Evolutionary conservation across 92 coral and sea anemone genomes (phyloP).

Genomic region (Porites lobata): DNA sequence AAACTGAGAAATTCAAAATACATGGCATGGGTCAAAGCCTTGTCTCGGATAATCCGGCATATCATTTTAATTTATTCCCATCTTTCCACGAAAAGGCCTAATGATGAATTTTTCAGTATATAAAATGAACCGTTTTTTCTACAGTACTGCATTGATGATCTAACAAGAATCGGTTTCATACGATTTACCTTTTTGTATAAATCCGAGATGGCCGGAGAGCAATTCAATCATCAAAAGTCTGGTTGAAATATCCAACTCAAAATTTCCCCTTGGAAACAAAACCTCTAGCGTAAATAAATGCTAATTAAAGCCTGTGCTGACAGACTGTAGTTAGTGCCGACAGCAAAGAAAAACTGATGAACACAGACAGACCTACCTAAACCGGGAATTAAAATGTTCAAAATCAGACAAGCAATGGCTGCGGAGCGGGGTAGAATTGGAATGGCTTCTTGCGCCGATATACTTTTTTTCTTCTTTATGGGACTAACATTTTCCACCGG

Average conservation of each 20-base stretch:
- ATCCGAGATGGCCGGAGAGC: background rate
- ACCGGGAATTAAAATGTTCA: constrained; percentile 90
- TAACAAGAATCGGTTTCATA: background rate
- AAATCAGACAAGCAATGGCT: constrained; percentile 89
- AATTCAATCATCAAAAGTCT: background rate
- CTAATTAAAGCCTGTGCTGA: constrained; percentile 4
- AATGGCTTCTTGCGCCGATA: constrained; percentile 73
- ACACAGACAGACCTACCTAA: constrained; percentile 75
- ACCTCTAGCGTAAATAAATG: constrained; percentile 12
- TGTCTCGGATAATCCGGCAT: background rate
- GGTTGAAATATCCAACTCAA: background rate
- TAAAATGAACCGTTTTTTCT: background rate
- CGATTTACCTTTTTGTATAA: background rate
- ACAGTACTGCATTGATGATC: background rate
- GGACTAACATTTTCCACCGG: constrained; percentile 45
- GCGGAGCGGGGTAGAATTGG: constrained; percentile 85
- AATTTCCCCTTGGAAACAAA: background rate
- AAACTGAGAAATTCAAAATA: background rate
- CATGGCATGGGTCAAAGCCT: background rate
- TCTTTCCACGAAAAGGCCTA: too few relatives aligned
- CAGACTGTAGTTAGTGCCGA: constrained; percentile 3
- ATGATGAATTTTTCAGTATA: background rate
- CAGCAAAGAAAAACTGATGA: constrained; percentile 13
- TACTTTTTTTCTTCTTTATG: constrained; percentile 26
- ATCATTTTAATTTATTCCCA: too few relatives aligned